These are phyloP conservation scores for Pelodiscus sinensis DNA, from an alignment of 2,113 vertebrate species.

Conservation along the genomic window DNA sequence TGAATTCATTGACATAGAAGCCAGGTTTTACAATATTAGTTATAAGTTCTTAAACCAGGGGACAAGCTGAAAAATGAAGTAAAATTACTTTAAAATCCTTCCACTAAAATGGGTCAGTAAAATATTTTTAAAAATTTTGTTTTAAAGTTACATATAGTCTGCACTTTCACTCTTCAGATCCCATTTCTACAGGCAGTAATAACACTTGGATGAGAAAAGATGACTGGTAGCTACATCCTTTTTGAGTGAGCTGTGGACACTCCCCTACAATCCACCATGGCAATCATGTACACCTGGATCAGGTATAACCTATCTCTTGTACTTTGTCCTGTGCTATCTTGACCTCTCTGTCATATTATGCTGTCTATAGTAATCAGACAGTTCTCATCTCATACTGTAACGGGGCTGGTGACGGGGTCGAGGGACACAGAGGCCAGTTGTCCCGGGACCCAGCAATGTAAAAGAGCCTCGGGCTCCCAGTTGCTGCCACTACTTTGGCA, in stretches of 20 bases:
- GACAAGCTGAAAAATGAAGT: neutral
- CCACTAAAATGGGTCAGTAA: neutral
- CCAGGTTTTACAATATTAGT: neutral
- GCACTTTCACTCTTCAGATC: neutral
- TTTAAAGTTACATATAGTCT: neutral
- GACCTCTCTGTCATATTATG: neutral
- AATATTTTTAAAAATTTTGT: neutral
- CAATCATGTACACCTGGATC: no score
- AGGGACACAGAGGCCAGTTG: no score
- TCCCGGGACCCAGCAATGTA: no score
- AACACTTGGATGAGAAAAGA: neutral
- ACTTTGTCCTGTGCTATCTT: neutral
- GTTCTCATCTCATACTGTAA: neutral
- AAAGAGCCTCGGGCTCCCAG: no score
- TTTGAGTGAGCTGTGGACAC: neutral
- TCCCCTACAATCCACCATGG: neutral
- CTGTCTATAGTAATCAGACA: neutral
- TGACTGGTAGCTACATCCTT: fast-evolving
- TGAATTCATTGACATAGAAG: neutral
- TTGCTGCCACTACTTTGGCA: no score
- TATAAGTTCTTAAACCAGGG: neutral
- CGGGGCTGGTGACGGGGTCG: no score
- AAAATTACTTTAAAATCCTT: neutral
- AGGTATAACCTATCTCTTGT: neutral
- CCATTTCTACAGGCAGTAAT: neutral